Evolutionary conservation across 1,140 invertebrate genomes (phyloP), one percentile per base, ranked within the genome.

Genomic region (Drosophila equinoxialis): DNA sequence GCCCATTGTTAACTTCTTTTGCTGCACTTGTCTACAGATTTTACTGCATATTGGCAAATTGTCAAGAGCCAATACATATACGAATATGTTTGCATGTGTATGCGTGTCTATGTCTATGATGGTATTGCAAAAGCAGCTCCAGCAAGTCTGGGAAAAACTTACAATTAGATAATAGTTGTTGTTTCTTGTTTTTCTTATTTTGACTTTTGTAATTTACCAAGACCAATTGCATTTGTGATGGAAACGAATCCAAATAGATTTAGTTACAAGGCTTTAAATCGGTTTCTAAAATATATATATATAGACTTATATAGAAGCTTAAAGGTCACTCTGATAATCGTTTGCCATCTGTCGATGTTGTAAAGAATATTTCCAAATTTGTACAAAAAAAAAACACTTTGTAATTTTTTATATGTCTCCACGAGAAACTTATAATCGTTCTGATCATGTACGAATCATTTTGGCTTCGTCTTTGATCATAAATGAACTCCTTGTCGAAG

Each of bases 71-170:
- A 65, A 64, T 23, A 23, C 6, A 2, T 3, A 48, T 11, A 20
- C 26, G 26, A 26, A 30, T 30, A 30, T 30, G 30, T 30, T 6
- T 30, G 30, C 23, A 51, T 23, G 14, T 48, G 7, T 48, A 17
- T 10, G 17, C 10, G 3, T 20, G 3, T 51, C 17, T 17, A 30
- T 30, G 30, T 30, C 17, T 17, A 30, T 11, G 10, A 23, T 14
- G 17, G 17, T 10, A 23, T 51, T 51, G 45, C 45, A 20, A 51
- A 23, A 48, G 45, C 11, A 11, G 45, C 65, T 70, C 65, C 74
- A 76, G 42, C 35, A 74, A 42, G 74, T 76, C 73, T 77, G 74
- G 73, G 60, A 64, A 76, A 76, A 30, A 51, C 57, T 68, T 37
- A 74, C 59, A 70, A 71, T 66, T 42, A 73, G 71, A 69, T 66